These are phyloP conservation scores for Phengaris alcon DNA, from an alignment of 2,888 invertebrate genomes.

Conservation along the genomic window DNA sequence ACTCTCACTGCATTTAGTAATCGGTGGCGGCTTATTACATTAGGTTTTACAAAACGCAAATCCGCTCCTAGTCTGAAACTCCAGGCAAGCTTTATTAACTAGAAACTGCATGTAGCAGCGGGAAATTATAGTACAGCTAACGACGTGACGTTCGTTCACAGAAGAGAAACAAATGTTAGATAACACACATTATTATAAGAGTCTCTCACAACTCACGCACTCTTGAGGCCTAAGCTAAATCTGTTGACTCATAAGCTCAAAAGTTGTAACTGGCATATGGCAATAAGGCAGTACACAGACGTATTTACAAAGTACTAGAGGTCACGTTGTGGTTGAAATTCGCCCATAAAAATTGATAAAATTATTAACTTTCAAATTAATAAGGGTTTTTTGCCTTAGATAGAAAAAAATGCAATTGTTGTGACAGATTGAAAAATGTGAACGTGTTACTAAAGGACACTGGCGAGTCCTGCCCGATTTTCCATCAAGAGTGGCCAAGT, in stretches of 20 bases:
- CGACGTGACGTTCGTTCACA: neutral
- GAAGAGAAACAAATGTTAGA: constrained; percentile 2
- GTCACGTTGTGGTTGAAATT: no score
- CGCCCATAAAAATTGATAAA: no score
- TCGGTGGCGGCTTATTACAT: neutral
- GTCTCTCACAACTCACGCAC: neutral
- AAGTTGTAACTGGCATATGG: neutral
- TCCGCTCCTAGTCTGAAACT: neutral
- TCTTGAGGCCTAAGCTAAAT: neutral
- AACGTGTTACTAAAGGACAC: no score
- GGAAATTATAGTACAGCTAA: neutral
- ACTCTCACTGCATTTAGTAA: neutral
- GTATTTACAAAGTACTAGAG: neutral
- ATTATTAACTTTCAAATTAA: no score
- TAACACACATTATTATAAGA: neutral
- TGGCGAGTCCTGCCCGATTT: no score
- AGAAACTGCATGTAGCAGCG: neutral
- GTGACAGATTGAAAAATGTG: no score
- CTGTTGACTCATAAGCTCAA: neutral
- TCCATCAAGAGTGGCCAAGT: no score
- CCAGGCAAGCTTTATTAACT: neutral
- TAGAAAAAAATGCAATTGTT: no score
- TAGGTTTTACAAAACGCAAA: neutral
- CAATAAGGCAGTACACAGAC: neutral
- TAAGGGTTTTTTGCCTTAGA: no score